Evolutionary conservation across 2,113 vertebrate genomes (phyloP), one percentile per base, ranked within the genome.

Genomic region (Cebidichthys violaceus): DNA sequence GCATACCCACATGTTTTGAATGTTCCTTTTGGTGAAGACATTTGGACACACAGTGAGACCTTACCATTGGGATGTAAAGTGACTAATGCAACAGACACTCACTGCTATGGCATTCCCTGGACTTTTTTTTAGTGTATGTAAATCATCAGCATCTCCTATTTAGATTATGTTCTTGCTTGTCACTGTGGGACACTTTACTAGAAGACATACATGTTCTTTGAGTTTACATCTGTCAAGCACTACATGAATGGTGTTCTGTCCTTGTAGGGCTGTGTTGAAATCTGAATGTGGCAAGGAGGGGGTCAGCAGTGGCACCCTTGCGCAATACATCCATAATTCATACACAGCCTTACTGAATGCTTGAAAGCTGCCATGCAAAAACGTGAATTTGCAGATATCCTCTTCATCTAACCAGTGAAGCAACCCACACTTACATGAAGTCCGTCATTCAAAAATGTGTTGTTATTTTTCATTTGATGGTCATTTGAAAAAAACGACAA

Each of bases 311-410:
- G 11, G 22, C n/a, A 47, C 65, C 45, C 52, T 47, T 41, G 22
- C 50, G 45, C 64, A 33, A 22, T 37, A 13, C 54, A 84, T 85
- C 24, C 37, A 84, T 84, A 54, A 76, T 65, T 76, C 77, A 82
- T 77, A 13, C 13, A 27, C 27, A 17, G 7, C 1, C 20, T 24
- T 24, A 11, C 64, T 69, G n/a, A 50, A 61, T 64, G 79, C 80
- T 77, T 79, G 54, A 55, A 87, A 72, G 66, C 65, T 61, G 41
- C 18, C 39, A 43, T 67, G 52, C 20, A 75, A 70, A 70, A 57
- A 73, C 55, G 33, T 79, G 45, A 61, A 64, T 73, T 37, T 72
- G n/a, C 20, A 57, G 7, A 65, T 55, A 37, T 60, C 47, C 6
- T 77, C 52, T 64, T 24, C 47, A 66, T 70, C 14, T 20, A 41